Evolutionary conservation across 2,797 vertebrate species (phyloP).

Genomic region (Sparidentex hasta): DNA sequence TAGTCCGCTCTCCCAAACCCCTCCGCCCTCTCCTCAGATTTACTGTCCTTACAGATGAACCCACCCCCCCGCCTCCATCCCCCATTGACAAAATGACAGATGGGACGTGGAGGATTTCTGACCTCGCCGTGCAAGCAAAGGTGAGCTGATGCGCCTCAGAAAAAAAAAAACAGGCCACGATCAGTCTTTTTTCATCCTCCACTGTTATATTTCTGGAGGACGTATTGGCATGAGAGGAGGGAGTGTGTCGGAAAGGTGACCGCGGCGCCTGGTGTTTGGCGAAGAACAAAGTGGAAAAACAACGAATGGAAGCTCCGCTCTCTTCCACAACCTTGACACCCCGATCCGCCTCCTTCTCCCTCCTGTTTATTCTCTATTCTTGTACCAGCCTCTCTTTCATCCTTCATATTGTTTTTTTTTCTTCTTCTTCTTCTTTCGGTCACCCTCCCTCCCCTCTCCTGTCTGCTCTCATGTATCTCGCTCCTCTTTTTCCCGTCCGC

Average conservation of each 20-base stretch:
- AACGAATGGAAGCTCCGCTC: slow-evolving; percentile 26
- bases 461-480: slow-evolving; percentile 22
- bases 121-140: slow-evolving; percentile 62
- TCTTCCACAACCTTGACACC: slow-evolving; percentile 46
- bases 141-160: slow-evolving; percentile 35
- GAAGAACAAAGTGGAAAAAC: slow-evolving; percentile 24
- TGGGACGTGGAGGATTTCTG: slow-evolving; percentile 65
- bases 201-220: slow-evolving; percentile 55
- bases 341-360: slow-evolving; percentile 19
- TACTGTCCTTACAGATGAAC: slow-evolving; percentile 51
- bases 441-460: neutral
- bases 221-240: slow-evolving; percentile 51
- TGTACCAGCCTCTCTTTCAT: slow-evolving; percentile 45
- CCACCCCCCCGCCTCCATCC: too few relatives aligned
- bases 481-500: slow-evolving; percentile 20
- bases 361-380: slow-evolving; percentile 19
- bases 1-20: neutral
- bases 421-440: slow-evolving; percentile 5
- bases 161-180: slow-evolving; percentile 62
- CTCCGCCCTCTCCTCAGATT: slow-evolving; percentile 6
- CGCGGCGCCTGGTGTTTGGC: slow-evolving; percentile 39
- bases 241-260: slow-evolving; percentile 64
- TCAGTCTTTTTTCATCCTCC: slow-evolving; percentile 62
- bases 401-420: slow-evolving; percentile 54
- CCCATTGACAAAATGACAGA: slow-evolving; percentile 79